These are phyloP conservation scores for Pharmacophagus antenor DNA, from an alignment of 2,888 invertebrate species.

Conservation along the genomic window DNA sequence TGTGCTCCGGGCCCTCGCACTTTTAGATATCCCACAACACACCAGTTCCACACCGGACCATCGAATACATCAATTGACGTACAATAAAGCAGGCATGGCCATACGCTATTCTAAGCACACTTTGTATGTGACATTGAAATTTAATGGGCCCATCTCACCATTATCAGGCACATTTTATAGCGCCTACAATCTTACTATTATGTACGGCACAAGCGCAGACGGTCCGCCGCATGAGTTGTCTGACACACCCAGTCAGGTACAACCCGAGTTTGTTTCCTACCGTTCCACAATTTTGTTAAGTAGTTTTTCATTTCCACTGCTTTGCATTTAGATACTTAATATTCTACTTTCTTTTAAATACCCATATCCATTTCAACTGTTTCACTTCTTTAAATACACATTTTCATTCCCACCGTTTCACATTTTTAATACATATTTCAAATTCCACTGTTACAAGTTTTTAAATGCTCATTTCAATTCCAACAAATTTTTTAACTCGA, in stretches of 20 bases:
- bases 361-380: no score
- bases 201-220: background rate
- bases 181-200: conserved; percentile 15
- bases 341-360: no score
- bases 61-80: conserved; percentile 24
- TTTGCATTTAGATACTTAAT: no score
- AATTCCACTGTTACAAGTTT: no score
- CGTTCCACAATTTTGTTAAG: no score
- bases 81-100: conserved; percentile 16
- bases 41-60: conserved; percentile 2
- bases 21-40: conserved; percentile 2
- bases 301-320: no score
- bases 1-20: background rate
- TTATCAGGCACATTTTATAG: conserved; percentile 18
- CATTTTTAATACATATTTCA: no score
- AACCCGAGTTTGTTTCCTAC: background rate
- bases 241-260: background rate
- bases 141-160: conserved; percentile 21
- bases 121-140: conserved; percentile 23
- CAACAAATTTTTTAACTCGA: no score
- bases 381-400: no score
- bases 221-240: background rate
- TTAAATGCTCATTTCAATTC: no score
- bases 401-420: no score
- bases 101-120: conserved; percentile 8